Base-by-base conservation (phyloP, 2,113 vertebrate genomes). In the Gobiocypris rarus region DNA sequence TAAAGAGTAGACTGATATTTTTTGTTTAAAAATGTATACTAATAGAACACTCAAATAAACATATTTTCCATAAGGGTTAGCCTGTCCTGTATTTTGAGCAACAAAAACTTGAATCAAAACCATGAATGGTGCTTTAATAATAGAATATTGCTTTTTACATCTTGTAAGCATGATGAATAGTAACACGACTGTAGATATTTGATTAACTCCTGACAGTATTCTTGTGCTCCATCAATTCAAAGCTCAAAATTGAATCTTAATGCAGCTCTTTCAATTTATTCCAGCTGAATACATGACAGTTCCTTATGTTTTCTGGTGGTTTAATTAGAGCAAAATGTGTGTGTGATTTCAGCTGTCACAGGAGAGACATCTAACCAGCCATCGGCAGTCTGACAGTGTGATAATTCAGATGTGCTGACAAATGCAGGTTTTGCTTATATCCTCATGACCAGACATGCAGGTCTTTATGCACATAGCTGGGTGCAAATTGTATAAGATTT, bases 241-340 rank as follows among this genome's bases (percentile, higher is more conserved):
- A 59, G 22, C 75, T 77, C 54, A 78, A 78, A 17, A 15, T 59
- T 10, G 7, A 4, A 43, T 78, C 75, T 59, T 45, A 26, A 58
- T 26, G 24, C 22, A 19, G 34, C 31, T 48, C 61, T 67, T 84
- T 67, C 45, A 65, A 17, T 19, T 28, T n/a, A 45, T 45, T 61
- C 76, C 34, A 45, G 76, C 56, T 45, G 76, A 61, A 9, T 28
- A 26, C 38, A 78, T 63, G 76, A 45, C 56, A 78, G 56, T 58
- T 70, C 65, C 83, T 69, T 89, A 87, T 84, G 87, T 89, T 89
- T 86, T 89, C 92, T 89, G 89, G 90, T 90, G 89, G 88, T 87
- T 89, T 93, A 93, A 94, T 94, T 93, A 93, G 87, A 91, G 87
- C 84, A 78, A 85, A 89, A 67, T 58, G 31, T 58, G 69, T 91